These are phyloP conservation scores for Chloroceryle amazona DNA, from an alignment of 2,797 vertebrate genomes.

Conservation along the genomic window DNA sequence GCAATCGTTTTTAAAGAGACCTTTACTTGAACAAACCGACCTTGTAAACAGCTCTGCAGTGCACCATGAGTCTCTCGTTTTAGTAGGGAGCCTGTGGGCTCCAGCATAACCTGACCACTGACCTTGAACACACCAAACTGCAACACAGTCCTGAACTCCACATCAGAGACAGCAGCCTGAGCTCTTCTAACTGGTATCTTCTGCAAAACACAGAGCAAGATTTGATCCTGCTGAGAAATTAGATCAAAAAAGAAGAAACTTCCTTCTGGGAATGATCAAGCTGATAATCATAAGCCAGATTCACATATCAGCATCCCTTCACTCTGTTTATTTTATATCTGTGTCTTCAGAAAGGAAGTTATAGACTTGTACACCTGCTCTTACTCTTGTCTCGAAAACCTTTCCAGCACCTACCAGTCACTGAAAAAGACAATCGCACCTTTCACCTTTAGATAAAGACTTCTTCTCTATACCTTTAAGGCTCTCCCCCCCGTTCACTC, in stretches of 20 bases:
- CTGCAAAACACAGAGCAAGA: neutral
- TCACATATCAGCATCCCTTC: neutral
- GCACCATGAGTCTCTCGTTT: neutral
- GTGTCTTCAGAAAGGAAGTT: neutral
- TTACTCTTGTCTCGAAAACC: neutral
- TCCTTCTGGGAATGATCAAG: neutral
- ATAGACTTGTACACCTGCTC: neutral
- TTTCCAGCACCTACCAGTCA: neutral
- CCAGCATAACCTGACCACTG: neutral
- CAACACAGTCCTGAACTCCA: neutral
- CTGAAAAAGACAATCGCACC: neutral
- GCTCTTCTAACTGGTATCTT: neutral
- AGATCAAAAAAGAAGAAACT: neutral
- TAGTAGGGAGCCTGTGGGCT: neutral
- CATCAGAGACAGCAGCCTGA: neutral
- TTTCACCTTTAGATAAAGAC: neutral
- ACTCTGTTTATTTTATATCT: neutral
- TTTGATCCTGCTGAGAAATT: neutral
- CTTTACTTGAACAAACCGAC: neutral
- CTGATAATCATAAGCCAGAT: neutral
- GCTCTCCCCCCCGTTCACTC: neutral
- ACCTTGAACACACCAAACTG: neutral
- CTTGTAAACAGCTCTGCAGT: conserved; percentile 1
- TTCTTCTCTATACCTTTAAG: neutral
- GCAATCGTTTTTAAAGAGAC: neutral